Conservation (phyloP, 2,113 vertebrate genomes). For the Gambusia affinis region DNA sequence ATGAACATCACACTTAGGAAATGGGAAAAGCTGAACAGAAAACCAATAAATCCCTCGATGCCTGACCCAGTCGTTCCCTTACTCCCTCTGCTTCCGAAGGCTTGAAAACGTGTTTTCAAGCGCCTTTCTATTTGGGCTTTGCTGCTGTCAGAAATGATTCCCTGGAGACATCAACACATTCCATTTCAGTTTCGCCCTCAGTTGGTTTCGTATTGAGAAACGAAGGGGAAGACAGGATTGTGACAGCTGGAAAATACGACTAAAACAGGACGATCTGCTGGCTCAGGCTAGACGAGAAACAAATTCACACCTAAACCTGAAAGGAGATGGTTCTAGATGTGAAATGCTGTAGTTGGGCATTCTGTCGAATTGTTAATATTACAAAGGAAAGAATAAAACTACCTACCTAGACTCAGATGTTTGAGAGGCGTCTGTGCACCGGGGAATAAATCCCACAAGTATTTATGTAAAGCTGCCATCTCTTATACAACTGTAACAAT, state of each 20-base stretch:
- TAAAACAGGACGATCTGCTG: not conserved
- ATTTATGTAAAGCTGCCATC: slow-evolving; percentile 65
- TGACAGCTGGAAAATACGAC: not conserved
- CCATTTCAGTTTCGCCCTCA: not conserved
- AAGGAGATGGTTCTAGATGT: not conserved
- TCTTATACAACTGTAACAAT: slow-evolving; percentile 61
- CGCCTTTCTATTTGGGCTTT: not conserved
- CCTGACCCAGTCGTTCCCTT: slow-evolving; percentile 62
- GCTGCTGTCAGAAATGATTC: slow-evolving; percentile 34
- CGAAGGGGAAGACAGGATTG: not conserved
- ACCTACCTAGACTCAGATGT: slow-evolving; percentile 63
- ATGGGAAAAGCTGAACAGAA: slow-evolving; percentile 58
- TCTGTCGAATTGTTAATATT: not conserved
- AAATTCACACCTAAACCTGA: not conserved
- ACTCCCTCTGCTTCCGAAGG: slow-evolving; percentile 37
- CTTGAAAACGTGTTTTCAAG: slow-evolving; percentile 29
- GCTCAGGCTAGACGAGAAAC: not conserved
- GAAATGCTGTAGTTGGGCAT: not conserved
- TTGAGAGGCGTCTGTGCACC: slow-evolving; percentile 50
- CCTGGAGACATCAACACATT: not conserved
- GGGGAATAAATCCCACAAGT: slow-evolving; percentile 44
- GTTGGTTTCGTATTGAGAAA: not conserved
- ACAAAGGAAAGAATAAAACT: slow-evolving; percentile 19
- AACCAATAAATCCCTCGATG: slow-evolving; percentile 70
- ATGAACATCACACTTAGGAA: slow-evolving; percentile 15